These are phyloP conservation scores for Atta colombica DNA, from an alignment of 1,140 invertebrate species.

Conservation along the genomic window DNA sequence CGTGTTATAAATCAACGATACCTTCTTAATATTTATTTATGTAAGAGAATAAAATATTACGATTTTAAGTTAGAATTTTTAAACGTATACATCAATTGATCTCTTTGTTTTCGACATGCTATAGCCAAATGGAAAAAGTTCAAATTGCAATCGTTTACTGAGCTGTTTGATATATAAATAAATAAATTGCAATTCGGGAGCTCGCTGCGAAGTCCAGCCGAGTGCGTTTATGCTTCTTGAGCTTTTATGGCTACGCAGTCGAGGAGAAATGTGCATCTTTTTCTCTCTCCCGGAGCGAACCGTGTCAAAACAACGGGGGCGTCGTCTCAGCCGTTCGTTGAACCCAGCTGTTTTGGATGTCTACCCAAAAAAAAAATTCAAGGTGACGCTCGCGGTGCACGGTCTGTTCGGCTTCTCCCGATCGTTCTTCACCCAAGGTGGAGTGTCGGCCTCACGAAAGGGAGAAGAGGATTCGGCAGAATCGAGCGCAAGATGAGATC, in stretches of 20 bases:
- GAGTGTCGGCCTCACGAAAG: slow-evolving; percentile 8
- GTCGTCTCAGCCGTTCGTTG: slow-evolving; percentile 42
- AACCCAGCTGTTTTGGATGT: slow-evolving; percentile 46
- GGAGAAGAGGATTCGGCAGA: slow-evolving; percentile 14
- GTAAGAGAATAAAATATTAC: neutral
- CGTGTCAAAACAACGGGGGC: slow-evolving; percentile 42
- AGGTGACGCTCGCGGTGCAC: slow-evolving; percentile 28
- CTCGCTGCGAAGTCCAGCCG: neutral
- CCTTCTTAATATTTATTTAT: neutral
- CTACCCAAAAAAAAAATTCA: slow-evolving; percentile 54
- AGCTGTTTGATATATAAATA: slow-evolving; percentile 10
- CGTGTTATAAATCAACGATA: neutral
- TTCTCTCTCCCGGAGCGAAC: neutral
- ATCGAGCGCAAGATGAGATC: neutral
- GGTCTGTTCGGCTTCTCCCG: neutral
- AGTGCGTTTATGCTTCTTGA: neutral
- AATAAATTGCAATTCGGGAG: neutral
- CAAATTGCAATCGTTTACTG: neutral
- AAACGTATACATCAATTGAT: neutral
- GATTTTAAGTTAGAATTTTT: neutral
- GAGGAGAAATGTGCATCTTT: neutral
- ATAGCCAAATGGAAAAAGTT: neutral
- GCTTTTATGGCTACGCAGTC: slow-evolving; percentile 14
- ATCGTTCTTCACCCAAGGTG: slow-evolving; percentile 12
- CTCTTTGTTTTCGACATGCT: neutral